Evolutionary conservation across 2,797 vertebrate species (phyloP).

Genomic region (Decapterus maruadsi): DNA sequence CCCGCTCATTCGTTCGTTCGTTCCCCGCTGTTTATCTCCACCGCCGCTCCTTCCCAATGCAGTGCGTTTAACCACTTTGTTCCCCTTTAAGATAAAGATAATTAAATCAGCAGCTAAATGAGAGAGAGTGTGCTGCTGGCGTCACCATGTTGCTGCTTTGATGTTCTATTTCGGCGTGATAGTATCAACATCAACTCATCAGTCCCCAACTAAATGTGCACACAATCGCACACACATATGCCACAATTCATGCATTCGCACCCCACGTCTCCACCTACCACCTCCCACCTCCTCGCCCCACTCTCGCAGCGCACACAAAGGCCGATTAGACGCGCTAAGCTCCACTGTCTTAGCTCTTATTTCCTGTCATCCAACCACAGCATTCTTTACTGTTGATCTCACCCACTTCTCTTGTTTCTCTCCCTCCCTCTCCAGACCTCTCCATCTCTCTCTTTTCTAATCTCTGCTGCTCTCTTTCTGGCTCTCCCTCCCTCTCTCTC

Average conservation of each 20-base stretch:
- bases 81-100: constrained; percentile 84
- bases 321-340: constrained; percentile 65
- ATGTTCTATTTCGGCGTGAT: constrained; percentile 81
- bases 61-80: constrained; percentile 81
- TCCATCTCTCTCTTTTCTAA: constrained; percentile 71
- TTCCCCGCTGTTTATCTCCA: constrained; percentile 72
- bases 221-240: constrained; percentile 41
- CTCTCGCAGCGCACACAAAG: constrained; percentile 65
- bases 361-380: constrained; percentile 72
- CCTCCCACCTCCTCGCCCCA: constrained; percentile 48
- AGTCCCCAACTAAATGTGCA: constrained; percentile 70
- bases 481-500: constrained; percentile 37
- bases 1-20: constrained; percentile 2
- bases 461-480: constrained; percentile 56
- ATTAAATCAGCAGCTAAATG: constrained; percentile 84
- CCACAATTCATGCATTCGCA: constrained; percentile 52
- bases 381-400: constrained; percentile 77
- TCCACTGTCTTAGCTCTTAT: constrained; percentile 59
- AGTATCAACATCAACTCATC: constrained; percentile 80
- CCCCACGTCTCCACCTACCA: constrained; percentile 38
- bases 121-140: constrained; percentile 76
- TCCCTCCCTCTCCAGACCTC: constrained; percentile 60
- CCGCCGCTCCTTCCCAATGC: constrained; percentile 62
- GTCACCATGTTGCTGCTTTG: constrained; percentile 77
- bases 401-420: constrained; percentile 73